These are phyloP conservation scores for Acipenser transmontanus DNA, from an alignment of 2,797 vertebrate species.

Conservation along the genomic window DNA sequence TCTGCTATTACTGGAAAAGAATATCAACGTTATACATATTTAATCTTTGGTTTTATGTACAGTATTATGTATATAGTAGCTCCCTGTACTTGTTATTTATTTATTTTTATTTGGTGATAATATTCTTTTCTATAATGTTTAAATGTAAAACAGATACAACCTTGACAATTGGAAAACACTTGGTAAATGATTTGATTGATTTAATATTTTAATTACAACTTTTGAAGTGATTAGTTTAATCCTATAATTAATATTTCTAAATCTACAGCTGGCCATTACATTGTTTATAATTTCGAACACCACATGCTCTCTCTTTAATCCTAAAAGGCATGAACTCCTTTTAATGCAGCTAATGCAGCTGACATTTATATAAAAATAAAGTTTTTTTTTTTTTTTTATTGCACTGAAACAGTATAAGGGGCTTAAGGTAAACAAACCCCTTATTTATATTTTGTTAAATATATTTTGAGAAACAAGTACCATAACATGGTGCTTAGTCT, in stretches of 20 bases:
- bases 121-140: conserved; percentile 31
- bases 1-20: conserved; percentile 48
- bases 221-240: neutral
- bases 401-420: no score
- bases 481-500: no score
- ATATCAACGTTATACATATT: conserved; percentile 40
- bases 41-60: conserved; percentile 78
- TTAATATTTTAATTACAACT: neutral
- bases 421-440: no score
- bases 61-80: conserved; percentile 91
- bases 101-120: conserved; percentile 58
- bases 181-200: conserved; percentile 23
- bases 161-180: conserved; percentile 34
- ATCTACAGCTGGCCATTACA: neutral
- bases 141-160: conserved; percentile 9
- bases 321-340: no score
- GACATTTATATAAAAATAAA: no score
- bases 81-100: conserved; percentile 84
- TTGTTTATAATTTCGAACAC: no score
- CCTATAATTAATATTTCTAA: neutral
- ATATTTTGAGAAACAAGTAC: no score
- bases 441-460: no score
- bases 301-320: no score
- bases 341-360: no score
- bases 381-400: no score